These are phyloP conservation scores for Diabrotica virgifera DNA, from an alignment of 1,140 invertebrate genomes.

Conservation along the genomic window DNA sequence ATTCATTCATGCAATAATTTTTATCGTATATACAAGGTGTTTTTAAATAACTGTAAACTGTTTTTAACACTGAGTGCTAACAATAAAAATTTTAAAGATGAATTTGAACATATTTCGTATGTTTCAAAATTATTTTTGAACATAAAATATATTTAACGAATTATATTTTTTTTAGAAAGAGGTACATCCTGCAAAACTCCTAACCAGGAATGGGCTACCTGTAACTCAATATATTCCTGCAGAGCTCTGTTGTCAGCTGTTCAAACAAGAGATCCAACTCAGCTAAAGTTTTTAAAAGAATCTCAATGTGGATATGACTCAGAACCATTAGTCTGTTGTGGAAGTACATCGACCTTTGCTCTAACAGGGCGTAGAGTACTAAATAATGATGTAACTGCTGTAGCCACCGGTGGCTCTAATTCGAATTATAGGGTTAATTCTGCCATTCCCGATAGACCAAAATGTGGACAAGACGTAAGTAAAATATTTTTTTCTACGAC, in stretches of 20 bases:
- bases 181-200: conserved; percentile 26
- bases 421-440: conserved; percentile 9
- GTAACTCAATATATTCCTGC: conserved; percentile 27
- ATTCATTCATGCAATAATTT: no score
- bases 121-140: no score
- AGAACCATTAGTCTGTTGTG: conserved; percentile 43
- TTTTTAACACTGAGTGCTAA: no score
- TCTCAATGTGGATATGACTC: conserved; percentile 39
- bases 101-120: no score
- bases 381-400: background rate
- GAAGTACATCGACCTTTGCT: conserved; percentile 23
- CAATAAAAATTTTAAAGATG: no score
- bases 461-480: conserved; percentile 36
- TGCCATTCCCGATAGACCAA: conserved; percentile 25
- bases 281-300: conserved; percentile 38
- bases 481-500: background rate
- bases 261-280: conserved; percentile 14
- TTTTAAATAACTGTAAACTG: no score
- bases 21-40: no score
- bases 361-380: background rate
- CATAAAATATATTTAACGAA: no score
- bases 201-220: conserved; percentile 29
- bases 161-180: conserved; percentile 4
- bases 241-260: conserved; percentile 1
- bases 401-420: background rate